Conservation (phyloP, 1,140 invertebrate genomes). For the Aphis gossypii region DNA sequence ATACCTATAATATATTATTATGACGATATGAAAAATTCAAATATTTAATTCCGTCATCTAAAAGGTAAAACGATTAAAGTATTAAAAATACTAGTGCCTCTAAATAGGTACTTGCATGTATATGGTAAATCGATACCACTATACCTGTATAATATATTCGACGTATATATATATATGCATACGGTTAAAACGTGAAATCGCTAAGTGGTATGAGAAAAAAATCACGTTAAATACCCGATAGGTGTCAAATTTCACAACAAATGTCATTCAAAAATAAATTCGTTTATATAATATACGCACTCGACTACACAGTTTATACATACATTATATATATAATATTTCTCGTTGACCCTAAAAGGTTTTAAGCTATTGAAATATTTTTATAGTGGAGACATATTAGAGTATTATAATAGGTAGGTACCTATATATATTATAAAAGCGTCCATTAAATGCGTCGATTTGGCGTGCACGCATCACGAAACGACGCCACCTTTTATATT, state of each 20-base stretch:
- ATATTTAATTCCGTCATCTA: neutral
- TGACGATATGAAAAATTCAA: neutral
- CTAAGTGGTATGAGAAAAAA: conserved; percentile 20
- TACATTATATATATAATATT: neutral
- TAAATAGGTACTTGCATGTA: neutral
- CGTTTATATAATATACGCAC: neutral
- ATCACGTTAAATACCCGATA: neutral
- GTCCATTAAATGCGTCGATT: conserved; percentile 46
- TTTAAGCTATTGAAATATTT: conserved; percentile 39
- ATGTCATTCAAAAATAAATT: conserved; percentile 30
- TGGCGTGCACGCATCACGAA: conserved; percentile 4
- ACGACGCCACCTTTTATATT: conserved; percentile 13
- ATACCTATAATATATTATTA: neutral
- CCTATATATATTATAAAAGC: neutral
- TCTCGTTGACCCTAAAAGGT: conserved; percentile 23
- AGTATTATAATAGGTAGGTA: neutral
- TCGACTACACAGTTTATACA: neutral
- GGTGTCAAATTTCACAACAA: conserved; percentile 44
- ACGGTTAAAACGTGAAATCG: neutral
- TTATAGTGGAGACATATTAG: conserved; percentile 4
- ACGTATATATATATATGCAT: neutral
- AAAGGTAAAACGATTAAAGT: neutral
- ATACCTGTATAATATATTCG: neutral
- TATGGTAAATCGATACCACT: neutral
- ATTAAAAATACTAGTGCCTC: neutral